phyloP scores from a whole-genome alignment of 2,888 invertebrate genomes.

The Neoaliturus tenellus region DNA sequence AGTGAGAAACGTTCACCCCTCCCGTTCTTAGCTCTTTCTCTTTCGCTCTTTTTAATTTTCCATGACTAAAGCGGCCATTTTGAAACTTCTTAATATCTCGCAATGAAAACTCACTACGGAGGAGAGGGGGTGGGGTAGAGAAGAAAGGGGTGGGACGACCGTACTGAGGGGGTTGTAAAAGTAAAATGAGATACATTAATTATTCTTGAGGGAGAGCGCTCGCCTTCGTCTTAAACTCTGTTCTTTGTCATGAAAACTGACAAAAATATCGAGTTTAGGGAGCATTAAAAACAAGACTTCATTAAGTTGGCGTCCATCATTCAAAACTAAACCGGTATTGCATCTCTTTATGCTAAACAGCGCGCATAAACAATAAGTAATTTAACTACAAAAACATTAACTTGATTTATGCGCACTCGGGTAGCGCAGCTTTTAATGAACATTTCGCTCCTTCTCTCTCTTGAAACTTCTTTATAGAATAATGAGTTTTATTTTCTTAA shows the following conservation, averaged over 20 bases:
- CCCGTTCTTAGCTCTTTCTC: slow-evolving; percentile 51
- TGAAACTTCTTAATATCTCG: slow-evolving; percentile 69
- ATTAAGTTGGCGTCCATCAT: slow-evolving; percentile 55
- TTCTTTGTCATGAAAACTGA: slow-evolving; percentile 58
- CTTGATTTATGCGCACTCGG: slow-evolving; percentile 52
- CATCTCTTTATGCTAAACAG: slow-evolving; percentile 53
- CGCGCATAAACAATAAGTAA: slow-evolving; percentile 57
- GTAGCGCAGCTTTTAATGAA: slow-evolving; percentile 42
- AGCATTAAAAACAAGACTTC: slow-evolving; percentile 57
- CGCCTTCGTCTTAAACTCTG: slow-evolving; percentile 56
- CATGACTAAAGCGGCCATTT: slow-evolving; percentile 68
- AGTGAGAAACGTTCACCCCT: slow-evolving; percentile 53
- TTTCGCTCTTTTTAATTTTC: slow-evolving; percentile 68
- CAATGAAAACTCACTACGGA: slow-evolving; percentile 63
- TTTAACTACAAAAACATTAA: slow-evolving; percentile 59
- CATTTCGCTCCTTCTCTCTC: slow-evolving; percentile 4
- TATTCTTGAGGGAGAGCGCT: slow-evolving; percentile 62
- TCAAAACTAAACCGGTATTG: slow-evolving; percentile 56
- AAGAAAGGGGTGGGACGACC: slow-evolving; percentile 38
- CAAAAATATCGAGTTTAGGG: slow-evolving; percentile 56
- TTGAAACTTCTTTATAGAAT: slow-evolving; percentile 30
- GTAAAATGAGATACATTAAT: slow-evolving; percentile 67
- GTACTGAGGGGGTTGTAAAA: slow-evolving; percentile 64
- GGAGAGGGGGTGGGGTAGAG: slow-evolving; percentile 46
- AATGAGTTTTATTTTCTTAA: not conserved